Evolutionary conservation across 2,797 vertebrate genomes (phyloP), one percentile per base, ranked within the genome.

Genomic region (Peromyscus nudipes): DNA sequence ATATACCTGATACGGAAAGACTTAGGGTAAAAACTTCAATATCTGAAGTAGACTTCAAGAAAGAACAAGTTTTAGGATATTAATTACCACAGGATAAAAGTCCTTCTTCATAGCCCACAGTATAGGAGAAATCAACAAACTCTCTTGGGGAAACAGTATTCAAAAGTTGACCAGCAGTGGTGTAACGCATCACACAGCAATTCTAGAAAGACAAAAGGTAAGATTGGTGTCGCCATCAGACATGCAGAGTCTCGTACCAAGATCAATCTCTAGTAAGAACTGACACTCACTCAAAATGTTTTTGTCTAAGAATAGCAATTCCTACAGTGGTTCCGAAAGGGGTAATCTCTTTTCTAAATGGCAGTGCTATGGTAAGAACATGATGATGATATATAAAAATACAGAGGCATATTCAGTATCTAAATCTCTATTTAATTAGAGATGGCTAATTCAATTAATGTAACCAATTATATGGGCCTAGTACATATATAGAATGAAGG

Each of bases 91-190:
- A 99, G 60, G 99, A 98, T 85, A 99, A 97, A 96, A 99, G 99
- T 6, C 99, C 99, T 9, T 98, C 98, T 98, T 99, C 97, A 96
- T 99, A 99, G 64, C 46, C 97, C 52, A 99, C 98, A 21, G 99
- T 99, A 76, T 99, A 99, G 93, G 99, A 99, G 97, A 99, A 99
- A 98, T 99, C 99, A 82, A 99, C 97, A 96, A 99, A 99, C 88
- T 99, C 99, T 96, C 99, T 98, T 14, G 99, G 99, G 55, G 99
- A 98, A 94, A 99, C 98, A 73, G 99, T 98, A 96, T 99, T 99
- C 98, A 98, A 99, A 73, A 99, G 98, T 97, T 99, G 99, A 37
- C 99, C 99, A 86, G 99, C 99, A 57, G 99, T 99, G 13, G 99
- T 99, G 46, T 99, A 99, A 65, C 98, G 98, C 99, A 99, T 99